These are phyloP conservation scores for Anoplopoma fimbria DNA, from an alignment of 2,113 vertebrate species.

Conservation along the genomic window DNA sequence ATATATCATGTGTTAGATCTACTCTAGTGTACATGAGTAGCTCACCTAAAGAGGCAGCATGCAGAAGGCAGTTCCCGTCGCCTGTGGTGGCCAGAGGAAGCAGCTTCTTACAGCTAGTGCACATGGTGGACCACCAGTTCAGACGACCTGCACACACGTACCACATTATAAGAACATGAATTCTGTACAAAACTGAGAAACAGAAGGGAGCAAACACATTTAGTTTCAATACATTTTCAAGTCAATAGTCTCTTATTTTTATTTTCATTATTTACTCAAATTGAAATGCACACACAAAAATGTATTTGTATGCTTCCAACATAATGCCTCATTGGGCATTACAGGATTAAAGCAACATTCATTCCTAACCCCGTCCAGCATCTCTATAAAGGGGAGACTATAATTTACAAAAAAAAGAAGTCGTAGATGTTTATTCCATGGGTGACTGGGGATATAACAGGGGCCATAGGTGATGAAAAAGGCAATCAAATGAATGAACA, in stretches of 20 bases:
- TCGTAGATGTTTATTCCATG: not conserved
- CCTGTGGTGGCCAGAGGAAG: slow-evolving; percentile 97
- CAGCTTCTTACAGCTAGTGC: slow-evolving; percentile 95
- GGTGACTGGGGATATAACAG: not conserved
- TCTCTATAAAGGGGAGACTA: not conserved
- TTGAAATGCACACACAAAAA: not conserved
- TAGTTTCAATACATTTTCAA: not conserved
- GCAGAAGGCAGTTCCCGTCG: slow-evolving; percentile 98
- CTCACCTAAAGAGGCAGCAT: slow-evolving; percentile 97
- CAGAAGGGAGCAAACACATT: not conserved
- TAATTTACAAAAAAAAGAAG: not conserved
- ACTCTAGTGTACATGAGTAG: not conserved
- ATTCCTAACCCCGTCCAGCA: not conserved
- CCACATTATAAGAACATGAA: not conserved
- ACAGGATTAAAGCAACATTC: not conserved
- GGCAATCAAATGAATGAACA: not conserved
- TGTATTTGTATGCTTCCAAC: not conserved
- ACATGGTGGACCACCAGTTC: slow-evolving; percentile 98
- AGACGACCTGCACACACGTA: slow-evolving; percentile 88
- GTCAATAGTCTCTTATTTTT: not conserved
- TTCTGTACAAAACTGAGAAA: not conserved
- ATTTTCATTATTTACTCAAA: not conserved
- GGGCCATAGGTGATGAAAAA: not conserved
- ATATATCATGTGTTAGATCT: not conserved
- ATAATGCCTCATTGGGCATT: not conserved